phyloP scores from a whole-genome alignment of 2,113 vertebrate genomes.

The Peromyscus californicus region DNA sequence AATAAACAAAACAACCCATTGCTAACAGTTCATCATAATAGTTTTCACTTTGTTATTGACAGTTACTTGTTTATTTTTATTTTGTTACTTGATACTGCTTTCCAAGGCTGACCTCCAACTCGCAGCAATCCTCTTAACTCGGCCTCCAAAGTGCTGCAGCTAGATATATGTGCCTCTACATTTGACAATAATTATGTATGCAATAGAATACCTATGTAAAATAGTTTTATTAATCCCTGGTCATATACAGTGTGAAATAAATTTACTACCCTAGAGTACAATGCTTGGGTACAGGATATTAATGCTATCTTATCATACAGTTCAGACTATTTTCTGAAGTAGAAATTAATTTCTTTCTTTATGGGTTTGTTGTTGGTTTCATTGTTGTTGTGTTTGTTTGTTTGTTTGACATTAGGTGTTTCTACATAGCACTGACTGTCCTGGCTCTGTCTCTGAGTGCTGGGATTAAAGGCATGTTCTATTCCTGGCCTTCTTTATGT shows the following conservation, averaged over 20 bases:
- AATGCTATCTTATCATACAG: not conserved
- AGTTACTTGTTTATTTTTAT: not conserved
- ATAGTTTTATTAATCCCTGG: not conserved
- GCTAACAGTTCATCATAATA: not conserved
- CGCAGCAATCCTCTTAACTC: not conserved
- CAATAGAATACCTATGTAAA: not conserved
- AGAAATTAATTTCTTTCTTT: not conserved
- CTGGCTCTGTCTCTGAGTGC: not conserved
- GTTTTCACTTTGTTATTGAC: not conserved
- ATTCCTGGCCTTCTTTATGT: not conserved
- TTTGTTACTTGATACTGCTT: not conserved
- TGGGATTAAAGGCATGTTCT: not conserved
- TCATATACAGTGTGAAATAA: constrained; percentile 1
- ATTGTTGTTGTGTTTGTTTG: not conserved
- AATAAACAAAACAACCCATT: not conserved
- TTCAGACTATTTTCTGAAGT: not conserved
- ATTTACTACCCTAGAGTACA: not conserved
- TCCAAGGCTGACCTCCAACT: not conserved
- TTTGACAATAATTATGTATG: not conserved
- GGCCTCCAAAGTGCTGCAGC: not conserved
- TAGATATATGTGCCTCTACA: not conserved
- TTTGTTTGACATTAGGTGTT: not conserved
- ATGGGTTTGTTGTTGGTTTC: not conserved
- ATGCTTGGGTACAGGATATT: not conserved
- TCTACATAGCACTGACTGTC: not conserved